Conservation (phyloP, 2,797 vertebrate species). For the Danio jaintianensis region DNA sequence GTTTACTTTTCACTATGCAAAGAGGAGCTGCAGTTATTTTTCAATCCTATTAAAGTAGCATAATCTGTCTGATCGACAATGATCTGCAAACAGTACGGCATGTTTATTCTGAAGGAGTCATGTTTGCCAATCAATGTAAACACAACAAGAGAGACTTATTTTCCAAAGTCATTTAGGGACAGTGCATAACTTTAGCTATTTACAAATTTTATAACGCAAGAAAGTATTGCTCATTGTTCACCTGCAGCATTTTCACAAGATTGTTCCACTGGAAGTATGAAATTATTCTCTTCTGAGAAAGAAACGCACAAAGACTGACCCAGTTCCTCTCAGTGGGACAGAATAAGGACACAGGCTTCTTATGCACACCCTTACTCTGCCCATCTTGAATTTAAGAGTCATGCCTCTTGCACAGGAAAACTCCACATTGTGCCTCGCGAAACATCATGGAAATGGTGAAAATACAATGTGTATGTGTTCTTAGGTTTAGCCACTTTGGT, state of each 20-base stretch:
- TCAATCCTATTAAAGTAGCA: neutral
- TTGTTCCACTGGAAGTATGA: neutral
- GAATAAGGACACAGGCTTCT: neutral
- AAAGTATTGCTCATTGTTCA: constrained; percentile 1
- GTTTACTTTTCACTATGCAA: constrained; percentile 22
- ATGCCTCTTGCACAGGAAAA: neutral
- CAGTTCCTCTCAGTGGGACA: neutral
- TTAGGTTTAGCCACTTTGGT: too few relatives aligned
- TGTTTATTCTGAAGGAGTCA: neutral
- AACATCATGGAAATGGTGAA: neutral
- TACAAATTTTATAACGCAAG: neutral
- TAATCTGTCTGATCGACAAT: neutral
- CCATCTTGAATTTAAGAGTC: neutral
- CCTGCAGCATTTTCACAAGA: neutral
- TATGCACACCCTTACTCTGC: constrained; percentile 11
- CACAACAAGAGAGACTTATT: neutral
- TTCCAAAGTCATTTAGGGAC: neutral
- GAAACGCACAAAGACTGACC: neutral
- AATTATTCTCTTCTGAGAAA: neutral
- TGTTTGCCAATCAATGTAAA: neutral
- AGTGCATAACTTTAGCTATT: neutral
- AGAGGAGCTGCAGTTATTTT: constrained; percentile 6
- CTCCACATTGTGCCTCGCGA: neutral
- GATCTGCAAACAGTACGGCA: neutral
- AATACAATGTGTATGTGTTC: neutral